Percentiles rank a stretch among this genome's conserved stretches.
These are phyloP conservation scores for Drosophila virilis DNA, from an alignment of 1,140 invertebrate genomes.

Conservation along the genomic window DNA sequence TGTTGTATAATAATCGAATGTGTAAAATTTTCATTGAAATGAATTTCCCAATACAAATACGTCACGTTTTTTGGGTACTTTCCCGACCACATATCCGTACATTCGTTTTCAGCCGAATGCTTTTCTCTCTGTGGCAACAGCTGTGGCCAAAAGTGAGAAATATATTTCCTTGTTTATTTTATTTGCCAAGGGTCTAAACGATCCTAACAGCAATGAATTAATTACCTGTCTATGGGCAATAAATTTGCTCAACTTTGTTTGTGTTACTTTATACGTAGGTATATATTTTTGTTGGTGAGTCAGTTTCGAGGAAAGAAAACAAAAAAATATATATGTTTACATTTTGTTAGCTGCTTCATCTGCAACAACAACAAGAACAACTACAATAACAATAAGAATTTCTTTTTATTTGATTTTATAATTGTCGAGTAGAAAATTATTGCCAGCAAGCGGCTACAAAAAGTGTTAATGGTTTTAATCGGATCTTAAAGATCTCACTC, in stretches of 20 bases:
- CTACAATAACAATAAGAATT: neutral
- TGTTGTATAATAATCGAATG: constrained; percentile 1
- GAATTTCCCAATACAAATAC: neutral
- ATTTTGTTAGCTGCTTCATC: constrained; percentile 29
- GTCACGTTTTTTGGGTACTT: neutral
- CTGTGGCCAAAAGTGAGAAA: constrained; percentile 19
- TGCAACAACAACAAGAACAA: constrained; percentile 17
- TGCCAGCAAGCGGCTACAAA: constrained; percentile 52
- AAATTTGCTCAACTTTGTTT: constrained; percentile 36
- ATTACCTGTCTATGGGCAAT: constrained; percentile 65
- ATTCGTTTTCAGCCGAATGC: neutral
- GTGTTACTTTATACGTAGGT: neutral
- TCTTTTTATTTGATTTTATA: constrained; percentile 74
- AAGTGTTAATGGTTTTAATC: constrained; percentile 83
- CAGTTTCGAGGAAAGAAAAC: constrained; percentile 24
- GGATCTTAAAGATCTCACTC: constrained; percentile 67
- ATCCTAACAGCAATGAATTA: constrained; percentile 67
- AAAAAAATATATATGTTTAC: constrained; percentile 49
- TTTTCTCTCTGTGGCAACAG: constrained; percentile 13
- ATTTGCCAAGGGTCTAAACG: constrained; percentile 16
- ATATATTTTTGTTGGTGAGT: constrained; percentile 39
- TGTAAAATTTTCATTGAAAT: constrained; percentile 23
- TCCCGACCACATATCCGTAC: neutral
- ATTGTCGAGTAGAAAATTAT: constrained; percentile 58
- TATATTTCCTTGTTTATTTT: constrained; percentile 38